Evolutionary conservation across 2,888 invertebrate genomes (phyloP).

Genomic region (Didymodactylos carnosus): DNA sequence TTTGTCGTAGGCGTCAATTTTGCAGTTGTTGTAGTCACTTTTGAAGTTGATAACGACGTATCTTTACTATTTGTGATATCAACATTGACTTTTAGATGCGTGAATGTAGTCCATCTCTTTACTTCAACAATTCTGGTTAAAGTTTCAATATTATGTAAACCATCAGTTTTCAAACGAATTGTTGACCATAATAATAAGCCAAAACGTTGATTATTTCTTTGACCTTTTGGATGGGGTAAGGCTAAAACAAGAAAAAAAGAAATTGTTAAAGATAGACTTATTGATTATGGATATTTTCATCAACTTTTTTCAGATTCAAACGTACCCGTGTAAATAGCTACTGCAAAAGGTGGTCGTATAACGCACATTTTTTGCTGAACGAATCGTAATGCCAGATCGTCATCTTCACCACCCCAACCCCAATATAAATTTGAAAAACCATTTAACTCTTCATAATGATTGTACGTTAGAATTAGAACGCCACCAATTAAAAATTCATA

Average conservation of each 20-base stretch:
- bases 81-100: background rate
- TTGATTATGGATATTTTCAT: too few species aligned
- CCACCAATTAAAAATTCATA: slow-evolving; percentile 13
- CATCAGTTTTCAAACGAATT: background rate
- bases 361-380: slow-evolving; percentile 1
- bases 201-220: background rate
- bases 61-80: too few species aligned
- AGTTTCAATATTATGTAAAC: background rate
- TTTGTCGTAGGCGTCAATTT: too few species aligned
- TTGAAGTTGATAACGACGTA: too few species aligned
- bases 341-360: background rate
- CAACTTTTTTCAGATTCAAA: too few species aligned
- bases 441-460: background rate
- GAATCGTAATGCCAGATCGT: slow-evolving; percentile 6
- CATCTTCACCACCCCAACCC: slow-evolving; percentile 14
- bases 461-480: background rate
- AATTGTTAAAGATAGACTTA: background rate
- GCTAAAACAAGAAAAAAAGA: background rate
- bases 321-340: background rate
- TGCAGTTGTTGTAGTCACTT: too few species aligned
- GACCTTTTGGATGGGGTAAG: background rate
- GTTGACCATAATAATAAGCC: background rate
- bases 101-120: background rate
- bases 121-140: background rate
- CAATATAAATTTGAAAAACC: slow-evolving; percentile 14